phyloP scores from a whole-genome alignment of 2,797 vertebrate genomes.

The Cynodonichthys magdalenae region DNA sequence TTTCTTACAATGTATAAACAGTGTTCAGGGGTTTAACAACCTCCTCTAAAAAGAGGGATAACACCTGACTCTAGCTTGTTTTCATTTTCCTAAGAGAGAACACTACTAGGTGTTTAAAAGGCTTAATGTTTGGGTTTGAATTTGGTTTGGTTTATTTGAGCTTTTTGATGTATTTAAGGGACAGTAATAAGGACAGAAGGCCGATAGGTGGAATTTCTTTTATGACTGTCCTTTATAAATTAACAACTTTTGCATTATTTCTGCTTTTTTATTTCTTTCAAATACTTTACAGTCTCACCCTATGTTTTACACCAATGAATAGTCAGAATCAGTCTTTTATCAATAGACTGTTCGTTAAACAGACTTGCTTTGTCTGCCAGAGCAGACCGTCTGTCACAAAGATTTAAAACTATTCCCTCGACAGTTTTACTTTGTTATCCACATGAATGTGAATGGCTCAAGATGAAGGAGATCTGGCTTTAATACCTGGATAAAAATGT shows the following conservation, averaged over 20 bases:
- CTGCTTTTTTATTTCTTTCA: neutral
- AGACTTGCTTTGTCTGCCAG: conserved; percentile 19
- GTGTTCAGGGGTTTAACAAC: neutral
- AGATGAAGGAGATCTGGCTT: conserved; percentile 31
- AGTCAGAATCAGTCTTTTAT: conserved; percentile 8
- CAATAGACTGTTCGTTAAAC: conserved; percentile 4
- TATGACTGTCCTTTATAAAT: conserved; percentile 13
- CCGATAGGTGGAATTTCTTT: too few species aligned
- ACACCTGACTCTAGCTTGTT: neutral
- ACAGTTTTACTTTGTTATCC: conserved; percentile 40
- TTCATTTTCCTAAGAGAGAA: too few species aligned
- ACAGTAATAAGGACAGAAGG: neutral
- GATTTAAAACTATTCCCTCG: conserved; percentile 24
- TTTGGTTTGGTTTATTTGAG: too few species aligned
- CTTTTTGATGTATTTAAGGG: too few species aligned
- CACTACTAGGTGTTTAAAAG: too few species aligned
- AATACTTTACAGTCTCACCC: too few species aligned
- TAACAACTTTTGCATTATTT: neutral
- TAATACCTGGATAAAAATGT: conserved; percentile 25
- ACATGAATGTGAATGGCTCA: conserved; percentile 39
- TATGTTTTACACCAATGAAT: neutral
- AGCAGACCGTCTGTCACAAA: conserved; percentile 17
- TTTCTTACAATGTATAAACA: neutral
- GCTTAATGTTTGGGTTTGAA: too few species aligned
- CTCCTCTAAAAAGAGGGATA: neutral